Base-by-base conservation (phyloP, 2,113 vertebrate species). In the Collichthys lucidus region DNA sequence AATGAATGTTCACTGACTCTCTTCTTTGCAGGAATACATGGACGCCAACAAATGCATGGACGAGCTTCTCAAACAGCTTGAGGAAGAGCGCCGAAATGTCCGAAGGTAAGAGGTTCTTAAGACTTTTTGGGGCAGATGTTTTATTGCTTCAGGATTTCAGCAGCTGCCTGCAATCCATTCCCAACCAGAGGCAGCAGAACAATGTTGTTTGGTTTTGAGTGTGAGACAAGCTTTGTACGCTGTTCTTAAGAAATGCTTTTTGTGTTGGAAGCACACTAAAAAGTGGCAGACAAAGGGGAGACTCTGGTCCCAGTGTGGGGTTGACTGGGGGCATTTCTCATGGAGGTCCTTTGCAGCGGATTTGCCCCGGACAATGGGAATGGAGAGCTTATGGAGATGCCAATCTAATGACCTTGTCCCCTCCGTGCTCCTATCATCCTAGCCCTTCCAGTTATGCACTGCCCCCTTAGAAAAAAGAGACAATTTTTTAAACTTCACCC, bases 11-110 rank as follows among this genome's bases (percentile, higher is more conserved):
- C 44, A 29, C 40, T 74, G 40, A 60, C 77, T 77, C 22, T 0
- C 90, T 74, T 90, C 77, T 84, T 19, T 47, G 42, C 91, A 98
- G 97, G 97, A 96, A 77, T 96, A 97, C 85, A 96, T 97, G 96
- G 96, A 97, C 42, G 96, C 96, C 75, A 97, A 96, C 92, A 97
- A 95, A 88, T 97, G 96, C 85, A 95, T 96, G 0, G 95, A 97
- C 14, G 96, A 97, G 80, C 94, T 98, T 31, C 92, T 97, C 73
- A 96, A 95, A 60, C 97, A 96, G 78, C 94, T 97, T 0, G 96
- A 97, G 92, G 96, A 97, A 59, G 96, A 98, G 81, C 95, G 95
- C 7, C 92, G 94, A 75, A 96, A 95, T 70, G 94, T 97, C 76
- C 92, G 96, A 94, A 96, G 95, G 97, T 95, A 93, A 96, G 96